Base-by-base conservation (phyloP, 2,797 vertebrate genomes). In the Gallinago stenura region DNA sequence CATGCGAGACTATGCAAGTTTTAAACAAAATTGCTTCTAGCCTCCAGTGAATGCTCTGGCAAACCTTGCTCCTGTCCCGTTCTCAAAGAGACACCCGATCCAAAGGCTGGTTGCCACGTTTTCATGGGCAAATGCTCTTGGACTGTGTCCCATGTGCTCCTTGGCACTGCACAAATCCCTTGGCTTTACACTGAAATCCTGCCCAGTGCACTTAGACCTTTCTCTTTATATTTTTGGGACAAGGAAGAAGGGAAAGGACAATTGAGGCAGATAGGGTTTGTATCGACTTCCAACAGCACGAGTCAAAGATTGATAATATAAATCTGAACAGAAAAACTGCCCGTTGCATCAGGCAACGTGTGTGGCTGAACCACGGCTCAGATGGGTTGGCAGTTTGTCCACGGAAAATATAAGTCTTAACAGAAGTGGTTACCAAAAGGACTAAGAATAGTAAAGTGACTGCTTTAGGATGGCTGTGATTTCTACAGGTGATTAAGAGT, bases 61-160 rank as follows among this genome's bases (percentile, higher is more conserved):
- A 69, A 88, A 50, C 41, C 25, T 20, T 2, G 2, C 66, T 84
- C 66, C 19, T 10, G 8, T 70, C 51, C 46, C 31, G 3, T 33
- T 35, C 70, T 61, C 17, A 7, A 22, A 64, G 28, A 46, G 66
- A 76, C 35, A 43, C 70, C 26, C 0, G 0, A 56, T 72, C 58
- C 15, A 11, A 53, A 7, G 5, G 51, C 80, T 70, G 70, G 15
- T 48, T 94, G 90, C 77, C 51, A 73, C 41, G 1, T 69, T 91
- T 93, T 57, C 58, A 10, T 58, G 83, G 85, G 62, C 65, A 91
- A 86, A 51, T 51, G 30, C 54, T 90, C 46, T 66, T 81, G 90
- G 73, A 22, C 15, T 41, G 15, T 0, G 0, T 39, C 66, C 80
- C 17, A 1, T 2, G 17, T 1, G 1, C 69, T 77, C 51, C 45